Conservation (phyloP, 2,113 vertebrate species). For the Corythaeola cristata region DNA sequence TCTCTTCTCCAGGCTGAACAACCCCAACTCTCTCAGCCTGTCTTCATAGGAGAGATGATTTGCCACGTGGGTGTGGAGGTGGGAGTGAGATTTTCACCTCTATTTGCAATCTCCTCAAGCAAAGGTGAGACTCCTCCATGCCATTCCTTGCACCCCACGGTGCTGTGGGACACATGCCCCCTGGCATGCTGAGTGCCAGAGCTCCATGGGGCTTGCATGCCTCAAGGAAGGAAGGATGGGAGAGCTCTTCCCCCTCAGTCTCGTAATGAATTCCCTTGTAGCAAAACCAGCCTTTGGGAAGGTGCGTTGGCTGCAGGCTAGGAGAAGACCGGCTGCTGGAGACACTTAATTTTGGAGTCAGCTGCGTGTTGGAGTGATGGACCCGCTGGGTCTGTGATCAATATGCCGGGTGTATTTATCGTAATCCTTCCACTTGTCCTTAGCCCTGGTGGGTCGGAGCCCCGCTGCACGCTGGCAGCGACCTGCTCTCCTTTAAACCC, state of each 20-base stretch:
- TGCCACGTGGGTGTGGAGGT: accelerated
- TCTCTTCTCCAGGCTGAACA: no score
- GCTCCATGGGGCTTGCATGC: accelerated
- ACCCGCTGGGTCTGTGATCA: neutral
- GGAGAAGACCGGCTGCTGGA: neutral
- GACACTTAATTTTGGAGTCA: neutral
- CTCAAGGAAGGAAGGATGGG: neutral
- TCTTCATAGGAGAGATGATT: neutral
- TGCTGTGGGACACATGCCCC: neutral
- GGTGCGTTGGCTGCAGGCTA: neutral
- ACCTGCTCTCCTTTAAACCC: neutral
- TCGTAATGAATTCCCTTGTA: neutral
- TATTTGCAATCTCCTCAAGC: neutral
- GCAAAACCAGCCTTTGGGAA: neutral
- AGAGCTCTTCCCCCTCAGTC: neutral
- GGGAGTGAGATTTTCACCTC: neutral
- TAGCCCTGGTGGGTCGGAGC: neutral
- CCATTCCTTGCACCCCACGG: neutral
- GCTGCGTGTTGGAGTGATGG: neutral
- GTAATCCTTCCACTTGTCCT: neutral
- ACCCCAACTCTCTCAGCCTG: no score
- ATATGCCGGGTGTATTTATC: accelerated
- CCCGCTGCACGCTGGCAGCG: neutral
- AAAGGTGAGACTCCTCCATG: neutral
- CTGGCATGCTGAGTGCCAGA: neutral